Percentiles rank a stretch among this genome's conserved stretches.
Evolutionary conservation across 2,797 vertebrate genomes (phyloP).

Genomic region (Hephaestus fuliginosus): DNA sequence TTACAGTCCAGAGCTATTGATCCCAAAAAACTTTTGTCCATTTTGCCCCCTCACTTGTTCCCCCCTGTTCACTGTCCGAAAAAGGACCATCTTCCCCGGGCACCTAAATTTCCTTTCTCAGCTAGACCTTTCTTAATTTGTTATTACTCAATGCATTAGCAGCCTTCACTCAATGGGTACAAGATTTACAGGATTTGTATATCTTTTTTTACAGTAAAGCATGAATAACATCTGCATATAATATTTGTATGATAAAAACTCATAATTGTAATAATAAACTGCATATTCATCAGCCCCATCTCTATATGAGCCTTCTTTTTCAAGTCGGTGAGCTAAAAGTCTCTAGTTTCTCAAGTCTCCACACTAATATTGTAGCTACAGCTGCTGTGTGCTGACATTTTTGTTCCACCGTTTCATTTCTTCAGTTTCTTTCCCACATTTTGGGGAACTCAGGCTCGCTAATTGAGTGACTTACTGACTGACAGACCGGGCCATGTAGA

Average conservation of each 20-base stretch:
- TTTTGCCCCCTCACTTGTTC: conserved; percentile 41
- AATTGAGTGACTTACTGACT: conserved; percentile 37
- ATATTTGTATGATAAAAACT: not conserved
- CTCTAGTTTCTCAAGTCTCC: not conserved
- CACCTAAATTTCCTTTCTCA: conserved; percentile 9
- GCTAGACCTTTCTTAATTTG: conserved; percentile 12
- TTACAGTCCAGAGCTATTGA: conserved; percentile 78
- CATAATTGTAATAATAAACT: not conserved
- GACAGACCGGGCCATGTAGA: conserved; percentile 13
- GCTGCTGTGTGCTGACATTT: not conserved
- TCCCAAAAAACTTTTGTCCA: conserved; percentile 53
- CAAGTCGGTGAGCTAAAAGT: not conserved
- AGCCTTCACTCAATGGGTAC: conserved; percentile 8
- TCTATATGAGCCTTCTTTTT: conserved; percentile 1
- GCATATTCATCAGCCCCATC: not conserved
- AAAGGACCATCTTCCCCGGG: conserved; percentile 24
- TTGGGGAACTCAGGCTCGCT: conserved; percentile 36
- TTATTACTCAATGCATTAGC: conserved; percentile 22
- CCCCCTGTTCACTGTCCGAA: conserved; percentile 44
- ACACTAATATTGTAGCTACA: not conserved
- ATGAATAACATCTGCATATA: not conserved
- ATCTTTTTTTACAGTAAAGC: not conserved
- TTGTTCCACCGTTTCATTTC: conserved; percentile 9
- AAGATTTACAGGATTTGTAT: not conserved
- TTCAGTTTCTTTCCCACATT: conserved; percentile 10